Percentiles rank a stretch among this genome's conserved stretches.
phyloP scores from a whole-genome alignment of 1,140 invertebrate genomes.

The Papilio xuthus region DNA sequence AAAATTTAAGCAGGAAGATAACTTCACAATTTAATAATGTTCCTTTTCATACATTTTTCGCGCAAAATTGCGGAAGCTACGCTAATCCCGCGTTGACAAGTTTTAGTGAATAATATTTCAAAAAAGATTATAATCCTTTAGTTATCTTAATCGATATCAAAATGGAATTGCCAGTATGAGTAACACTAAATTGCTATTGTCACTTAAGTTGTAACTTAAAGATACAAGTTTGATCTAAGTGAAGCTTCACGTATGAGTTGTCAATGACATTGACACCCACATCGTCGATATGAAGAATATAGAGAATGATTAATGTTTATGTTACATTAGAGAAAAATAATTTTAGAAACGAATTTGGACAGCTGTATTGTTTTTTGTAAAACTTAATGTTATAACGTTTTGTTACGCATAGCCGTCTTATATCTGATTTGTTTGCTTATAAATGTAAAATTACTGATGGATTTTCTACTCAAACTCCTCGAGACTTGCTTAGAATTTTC shows the following conservation, averaged over 20 bases:
- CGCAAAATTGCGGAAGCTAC: no score
- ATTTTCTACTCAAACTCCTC: no score
- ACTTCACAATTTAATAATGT: not conserved
- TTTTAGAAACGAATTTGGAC: not conserved
- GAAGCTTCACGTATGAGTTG: not conserved
- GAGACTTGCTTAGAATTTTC: no score
- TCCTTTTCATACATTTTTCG: no score
- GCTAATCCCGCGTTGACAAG: no score
- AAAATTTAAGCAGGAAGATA: not conserved
- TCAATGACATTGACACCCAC: not conserved
- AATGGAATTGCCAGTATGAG: not conserved
- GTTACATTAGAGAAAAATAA: not conserved
- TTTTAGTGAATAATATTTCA: no score
- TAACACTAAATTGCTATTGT: constrained; percentile 8
- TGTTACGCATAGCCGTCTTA: no score
- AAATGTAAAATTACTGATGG: no score
- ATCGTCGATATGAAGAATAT: not conserved
- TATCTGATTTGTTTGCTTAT: no score
- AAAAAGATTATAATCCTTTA: not conserved
- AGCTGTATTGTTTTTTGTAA: no score
- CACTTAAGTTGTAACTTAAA: constrained; percentile 19
- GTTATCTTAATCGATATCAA: not conserved
- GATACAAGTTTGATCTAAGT: constrained; percentile 10
- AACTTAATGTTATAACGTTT: no score
- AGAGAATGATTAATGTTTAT: not conserved